These are phyloP conservation scores for Danio choprae DNA, from an alignment of 2,797 vertebrate genomes.

Conservation along the genomic window DNA sequence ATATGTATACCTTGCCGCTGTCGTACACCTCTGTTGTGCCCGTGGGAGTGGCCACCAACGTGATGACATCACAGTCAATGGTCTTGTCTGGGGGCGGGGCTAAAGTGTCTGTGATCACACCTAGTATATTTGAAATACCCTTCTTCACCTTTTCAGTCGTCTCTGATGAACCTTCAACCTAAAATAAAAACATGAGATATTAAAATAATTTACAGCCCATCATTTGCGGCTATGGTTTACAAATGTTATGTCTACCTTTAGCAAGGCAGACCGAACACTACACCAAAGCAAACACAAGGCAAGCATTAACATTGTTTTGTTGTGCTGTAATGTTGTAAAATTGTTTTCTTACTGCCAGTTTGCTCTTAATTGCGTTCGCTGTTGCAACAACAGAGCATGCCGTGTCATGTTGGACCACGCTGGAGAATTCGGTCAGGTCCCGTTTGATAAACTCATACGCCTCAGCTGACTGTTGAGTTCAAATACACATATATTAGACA, in stretches of 20 bases:
- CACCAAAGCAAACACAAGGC: background rate
- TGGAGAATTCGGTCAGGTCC: constrained; percentile 94
- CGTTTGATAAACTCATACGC: constrained; percentile 96
- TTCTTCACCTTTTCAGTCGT: constrained; percentile 95
- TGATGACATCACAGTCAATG: constrained; percentile 98
- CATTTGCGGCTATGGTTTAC: background rate
- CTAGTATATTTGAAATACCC: constrained; percentile 92
- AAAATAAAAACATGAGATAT: constrained; percentile 15
- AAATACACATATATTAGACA: background rate
- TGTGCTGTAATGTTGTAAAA: background rate
- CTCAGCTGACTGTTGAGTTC: constrained; percentile 86
- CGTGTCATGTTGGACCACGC: constrained; percentile 96
- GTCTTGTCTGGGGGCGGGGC: constrained; percentile 97
- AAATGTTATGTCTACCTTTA: background rate
- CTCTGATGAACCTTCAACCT: constrained; percentile 92
- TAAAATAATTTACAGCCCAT: background rate
- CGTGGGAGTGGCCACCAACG: constrained; percentile 91
- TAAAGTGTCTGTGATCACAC: constrained; percentile 96
- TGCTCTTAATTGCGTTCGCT: constrained; percentile 93
- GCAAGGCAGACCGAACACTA: background rate
- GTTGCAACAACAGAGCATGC: constrained; percentile 96
- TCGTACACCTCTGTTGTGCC: constrained; percentile 97
- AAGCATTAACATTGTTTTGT: background rate
- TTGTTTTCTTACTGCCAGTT: constrained; percentile 84
- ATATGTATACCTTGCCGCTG: constrained; percentile 87